Evolutionary conservation across 2,113 vertebrate genomes (phyloP).

Genomic region (Myxocyprinus asiaticus): DNA sequence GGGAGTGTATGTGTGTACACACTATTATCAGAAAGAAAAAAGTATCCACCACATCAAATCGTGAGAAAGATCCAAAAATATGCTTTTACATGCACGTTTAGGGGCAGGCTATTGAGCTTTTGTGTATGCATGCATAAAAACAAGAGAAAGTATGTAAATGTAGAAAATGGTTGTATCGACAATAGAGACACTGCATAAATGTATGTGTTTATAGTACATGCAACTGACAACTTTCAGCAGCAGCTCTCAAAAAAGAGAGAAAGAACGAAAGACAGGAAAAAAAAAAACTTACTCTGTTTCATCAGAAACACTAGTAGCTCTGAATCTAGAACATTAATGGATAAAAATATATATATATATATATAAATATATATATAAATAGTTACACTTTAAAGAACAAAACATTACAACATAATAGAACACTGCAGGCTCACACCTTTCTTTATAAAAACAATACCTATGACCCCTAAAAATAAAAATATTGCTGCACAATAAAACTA

Average conservation of each 20-base stretch:
- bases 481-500: too few species aligned
- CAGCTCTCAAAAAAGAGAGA: not conserved
- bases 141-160: not conserved
- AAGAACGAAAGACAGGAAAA: not conserved
- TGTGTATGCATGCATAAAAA: slow-evolving; percentile 13
- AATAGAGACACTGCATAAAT: not conserved
- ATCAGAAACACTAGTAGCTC: slow-evolving; percentile 92
- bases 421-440: not conserved
- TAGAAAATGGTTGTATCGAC: not conserved
- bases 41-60: slow-evolving; percentile 21
- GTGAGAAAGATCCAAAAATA: not conserved
- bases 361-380: too few species aligned
- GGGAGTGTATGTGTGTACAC: not conserved
- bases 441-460: not conserved
- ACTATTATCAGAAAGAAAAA: not conserved
- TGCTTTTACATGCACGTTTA: slow-evolving; percentile 34
- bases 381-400: slow-evolving; percentile 5
- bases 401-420: not conserved
- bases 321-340: slow-evolving; percentile 88
- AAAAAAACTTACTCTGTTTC: slow-evolving; percentile 91
- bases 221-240: slow-evolving; percentile 27
- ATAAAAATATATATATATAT: too few species aligned
- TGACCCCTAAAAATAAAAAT: too few species aligned
- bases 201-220: slow-evolving; percentile 32
- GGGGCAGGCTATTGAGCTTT: not conserved